Evolutionary conservation across 2,888 invertebrate genomes (phyloP), one percentile per base, ranked within the genome.

Genomic region (Polyommatus iphigenia): DNA sequence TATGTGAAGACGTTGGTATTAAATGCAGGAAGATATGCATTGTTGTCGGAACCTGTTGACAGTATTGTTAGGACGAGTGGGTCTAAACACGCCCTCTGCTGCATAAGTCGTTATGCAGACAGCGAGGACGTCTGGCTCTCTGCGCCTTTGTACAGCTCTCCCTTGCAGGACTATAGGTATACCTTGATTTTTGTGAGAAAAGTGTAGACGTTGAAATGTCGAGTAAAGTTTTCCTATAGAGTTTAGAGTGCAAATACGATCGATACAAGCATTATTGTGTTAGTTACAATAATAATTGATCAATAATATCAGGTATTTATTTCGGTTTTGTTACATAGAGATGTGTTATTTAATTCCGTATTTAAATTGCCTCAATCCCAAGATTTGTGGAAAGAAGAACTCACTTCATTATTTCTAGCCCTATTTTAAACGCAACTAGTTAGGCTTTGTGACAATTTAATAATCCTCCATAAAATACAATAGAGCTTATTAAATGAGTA

Each of bases 31-130:
- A 72, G 32, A n/a, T 72, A n/a, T 72, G 20, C 41, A n/a, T n/a
- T 41, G 41, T 72, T 72, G n/a, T 41, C n/a, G 10, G 36, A 73
- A 24, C 75, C 50, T 75, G 50, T 54, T 75, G 24, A 24, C 75
- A 29, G 75, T 75, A 75, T 75, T 75, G 75, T 75, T 75, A 29
- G 29, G 46, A 50, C 46, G 50, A 75, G 50, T 29, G 75, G 29
- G 29, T 54, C 29, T 75, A 50, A 75, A 50, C 73, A 24, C 15
- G 41, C 50, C 75, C 46, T 29, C 24, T 15, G 50, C 46, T 46
- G 50, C 73, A 24, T 15, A 50, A 54, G 75, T 75, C 75, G 50
- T 75, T 75, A 75, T 18, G 15, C 29, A 50, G 75, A 75, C 75
- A 29, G 50, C 18, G 18, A 50, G 50, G 46, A 75, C 75, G 75